Evolutionary conservation across 2,113 vertebrate species (phyloP).

Genomic region (Pipa parva): DNA sequence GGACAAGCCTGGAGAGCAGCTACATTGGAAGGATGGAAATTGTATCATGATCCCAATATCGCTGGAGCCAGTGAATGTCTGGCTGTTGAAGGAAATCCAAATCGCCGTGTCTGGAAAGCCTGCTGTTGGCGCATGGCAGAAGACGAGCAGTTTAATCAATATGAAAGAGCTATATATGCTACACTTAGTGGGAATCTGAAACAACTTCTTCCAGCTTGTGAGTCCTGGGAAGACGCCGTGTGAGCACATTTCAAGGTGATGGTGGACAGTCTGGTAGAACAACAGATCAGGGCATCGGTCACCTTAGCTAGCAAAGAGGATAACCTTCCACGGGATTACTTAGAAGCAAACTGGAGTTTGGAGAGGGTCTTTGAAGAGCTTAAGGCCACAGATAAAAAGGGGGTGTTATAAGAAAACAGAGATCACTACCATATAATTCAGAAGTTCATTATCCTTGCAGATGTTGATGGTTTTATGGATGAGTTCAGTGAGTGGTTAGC

Average conservation of each 20-base stretch:
- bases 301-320: constrained; percentile 75
- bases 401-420: constrained; percentile 84
- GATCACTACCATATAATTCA: constrained; percentile 94
- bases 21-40: constrained; percentile 94
- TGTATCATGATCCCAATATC: constrained; percentile 92
- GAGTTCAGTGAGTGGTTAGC: constrained; percentile 88
- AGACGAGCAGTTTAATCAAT: constrained; percentile 84
- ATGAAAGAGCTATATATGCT: constrained; percentile 91
- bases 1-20: constrained; percentile 97
- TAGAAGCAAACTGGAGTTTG: constrained; percentile 89
- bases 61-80: constrained; percentile 73
- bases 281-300: constrained; percentile 84
- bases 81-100: constrained; percentile 90
- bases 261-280: constrained; percentile 93
- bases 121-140: constrained; percentile 97
- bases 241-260: constrained; percentile 94
- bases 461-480: constrained; percentile 91
- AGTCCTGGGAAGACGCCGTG: constrained; percentile 92
- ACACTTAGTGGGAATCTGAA: constrained; percentile 92
- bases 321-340: constrained; percentile 82
- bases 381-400: constrained; percentile 89
- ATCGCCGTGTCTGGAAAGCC: constrained; percentile 90
- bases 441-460: constrained; percentile 89
- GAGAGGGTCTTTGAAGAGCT: constrained; percentile 97
- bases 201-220: constrained; percentile 90